Evolutionary conservation across 2,797 vertebrate genomes (phyloP), one percentile per base, ranked within the genome.

Genomic region (Melanotaenia trifasciata): DNA sequence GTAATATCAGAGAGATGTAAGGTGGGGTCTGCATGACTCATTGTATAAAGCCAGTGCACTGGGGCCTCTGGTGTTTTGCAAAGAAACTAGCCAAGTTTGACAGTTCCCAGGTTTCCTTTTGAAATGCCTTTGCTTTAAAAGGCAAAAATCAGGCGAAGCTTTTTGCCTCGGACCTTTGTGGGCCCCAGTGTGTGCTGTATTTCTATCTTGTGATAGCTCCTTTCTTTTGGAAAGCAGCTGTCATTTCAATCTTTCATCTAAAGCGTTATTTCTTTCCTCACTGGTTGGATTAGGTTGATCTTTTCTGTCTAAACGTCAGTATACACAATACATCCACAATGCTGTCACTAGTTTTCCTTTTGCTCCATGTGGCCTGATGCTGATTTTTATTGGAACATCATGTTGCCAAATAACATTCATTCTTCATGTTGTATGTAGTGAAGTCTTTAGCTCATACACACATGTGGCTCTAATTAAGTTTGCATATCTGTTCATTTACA

Each of bases 51-150:
- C 73, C 80, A 65, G 76, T 20, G 59, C 83, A 60, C 84, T 60
- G 58, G 70, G 84, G 73, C 79, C 89, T 90, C 91, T 90, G 84
- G 69, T 76, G 89, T 81, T 86, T 78, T 80, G 76, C 74, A 79
- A 72, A 83, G 82, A 91, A 92, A 92, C 89, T 84, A 83, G 86
- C 92, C 90, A 90, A 88, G 87, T 92, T 84, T 88, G 86, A 92
- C 91, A 81, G 81, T 89, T 93, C 89, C 84, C 88, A 92, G 90
- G 80, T 91, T 94, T 94, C 86, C 81, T 80, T 80, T 82, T 35
- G 80, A 92, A 92, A 93, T 92, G 89, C 90, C 91, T 94, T 56
- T 90, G 45, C 91, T 93, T 93, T 94, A 95, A 93, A 94, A 94
- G 93, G 93, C 89, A 92, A 92, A 91, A 92, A 84, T 83, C 56